These are phyloP conservation scores for Alouatta palliata DNA, from an alignment of 2,113 vertebrate species.

Conservation along the genomic window DNA sequence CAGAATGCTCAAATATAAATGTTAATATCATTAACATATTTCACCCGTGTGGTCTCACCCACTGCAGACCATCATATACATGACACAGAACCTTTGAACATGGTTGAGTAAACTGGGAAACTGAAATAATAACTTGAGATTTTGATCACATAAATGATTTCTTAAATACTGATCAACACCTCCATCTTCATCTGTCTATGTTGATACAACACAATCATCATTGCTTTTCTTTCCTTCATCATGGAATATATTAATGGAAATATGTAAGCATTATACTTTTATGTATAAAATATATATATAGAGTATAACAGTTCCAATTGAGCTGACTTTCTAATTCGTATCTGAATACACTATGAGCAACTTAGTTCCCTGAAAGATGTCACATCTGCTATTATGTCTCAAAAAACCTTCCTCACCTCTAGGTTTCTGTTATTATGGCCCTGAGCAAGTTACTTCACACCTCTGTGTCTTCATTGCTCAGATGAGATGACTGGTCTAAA, in stretches of 20 bases:
- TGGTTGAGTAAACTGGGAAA: not conserved
- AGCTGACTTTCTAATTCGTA: not conserved
- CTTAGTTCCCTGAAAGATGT: not conserved
- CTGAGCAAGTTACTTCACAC: not conserved
- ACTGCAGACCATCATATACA: rapidly evolving
- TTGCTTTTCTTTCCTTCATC: not conserved
- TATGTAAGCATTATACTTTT: not conserved
- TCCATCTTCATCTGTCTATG: not conserved
- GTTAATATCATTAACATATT: not conserved
- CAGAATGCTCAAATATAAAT: not conserved
- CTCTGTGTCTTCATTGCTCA: not conserved
- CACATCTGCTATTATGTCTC: not conserved
- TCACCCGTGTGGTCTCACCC: not conserved
- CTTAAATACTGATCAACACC: not conserved
- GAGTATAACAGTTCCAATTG: not conserved
- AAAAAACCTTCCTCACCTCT: rapidly evolving
- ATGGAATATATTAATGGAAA: not conserved
- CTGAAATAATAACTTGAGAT: not conserved
- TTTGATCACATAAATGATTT: not conserved
- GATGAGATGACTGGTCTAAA: not conserved
- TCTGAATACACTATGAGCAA: not conserved
- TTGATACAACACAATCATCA: not conserved
- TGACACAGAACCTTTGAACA: not conserved
- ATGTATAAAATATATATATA: not conserved
- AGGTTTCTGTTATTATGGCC: too few species aligned